A percentile compares a stretch with the other conserved stretches of the same genome.
Evolutionary conservation across 1,140 invertebrate genomes (phyloP).

Genomic region (Eueides isabella): DNA sequence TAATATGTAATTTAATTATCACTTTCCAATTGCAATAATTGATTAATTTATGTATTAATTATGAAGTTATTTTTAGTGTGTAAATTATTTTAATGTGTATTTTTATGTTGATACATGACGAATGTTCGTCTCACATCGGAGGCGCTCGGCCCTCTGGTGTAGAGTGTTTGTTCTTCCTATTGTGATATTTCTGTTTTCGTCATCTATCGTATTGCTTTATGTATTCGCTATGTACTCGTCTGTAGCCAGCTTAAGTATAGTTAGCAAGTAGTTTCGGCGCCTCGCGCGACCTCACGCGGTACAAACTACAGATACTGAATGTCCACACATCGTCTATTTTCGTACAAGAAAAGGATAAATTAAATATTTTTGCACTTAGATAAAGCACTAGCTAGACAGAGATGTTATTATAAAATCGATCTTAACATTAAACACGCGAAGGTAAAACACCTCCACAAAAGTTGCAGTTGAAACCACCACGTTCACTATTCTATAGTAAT

Average conservation of each 20-base stretch:
- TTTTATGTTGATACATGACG: slow-evolving; percentile 16
- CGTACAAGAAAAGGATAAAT: slow-evolving; percentile 57
- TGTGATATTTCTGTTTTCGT: slow-evolving; percentile 20
- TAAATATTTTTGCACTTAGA: slow-evolving; percentile 78
- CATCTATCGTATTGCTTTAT: background rate
- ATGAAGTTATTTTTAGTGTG: slow-evolving; percentile 41
- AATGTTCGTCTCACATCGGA: background rate
- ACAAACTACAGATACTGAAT: slow-evolving; percentile 63
- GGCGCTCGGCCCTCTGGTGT: background rate
- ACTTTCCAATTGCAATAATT: slow-evolving; percentile 36
- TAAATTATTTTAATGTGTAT: slow-evolving; percentile 38
- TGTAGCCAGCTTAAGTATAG: slow-evolving; percentile 15
- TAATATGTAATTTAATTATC: slow-evolving; percentile 36
- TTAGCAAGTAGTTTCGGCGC: slow-evolving; percentile 45
- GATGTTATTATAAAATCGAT: slow-evolving; percentile 16
- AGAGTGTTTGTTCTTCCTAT: slow-evolving; percentile 12
- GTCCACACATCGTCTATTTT: slow-evolving; percentile 73
- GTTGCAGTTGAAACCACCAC: background rate
- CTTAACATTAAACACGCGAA: slow-evolving; percentile 12
- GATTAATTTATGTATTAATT: slow-evolving; percentile 39
- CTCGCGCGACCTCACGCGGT: slow-evolving; percentile 55
- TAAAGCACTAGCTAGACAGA: slow-evolving; percentile 60
- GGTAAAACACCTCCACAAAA: background rate
- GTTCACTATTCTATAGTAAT: slow-evolving; percentile 1
- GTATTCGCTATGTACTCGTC: slow-evolving; percentile 5